Evolutionary conservation across 2,888 invertebrate species (phyloP).

Genomic region (Brenthis hecate): DNA sequence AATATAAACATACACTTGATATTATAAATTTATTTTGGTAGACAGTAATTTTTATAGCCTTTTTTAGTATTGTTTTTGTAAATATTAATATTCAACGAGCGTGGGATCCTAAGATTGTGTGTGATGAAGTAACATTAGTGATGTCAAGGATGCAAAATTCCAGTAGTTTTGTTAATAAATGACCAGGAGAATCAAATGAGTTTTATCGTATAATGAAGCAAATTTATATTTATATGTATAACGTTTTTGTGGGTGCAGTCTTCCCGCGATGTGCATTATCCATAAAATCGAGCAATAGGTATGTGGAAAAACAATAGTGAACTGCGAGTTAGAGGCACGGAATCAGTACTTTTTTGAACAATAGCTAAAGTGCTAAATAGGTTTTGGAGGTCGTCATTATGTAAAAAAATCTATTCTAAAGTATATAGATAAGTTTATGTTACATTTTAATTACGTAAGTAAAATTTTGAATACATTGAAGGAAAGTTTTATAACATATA

Average conservation of each 20-base stretch:
- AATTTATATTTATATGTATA: constrained; percentile 10
- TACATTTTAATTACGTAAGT: neutral
- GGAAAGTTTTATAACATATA: no score
- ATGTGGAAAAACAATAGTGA: constrained; percentile 67
- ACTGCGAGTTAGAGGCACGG: constrained; percentile 69
- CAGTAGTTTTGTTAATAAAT: constrained; percentile 5
- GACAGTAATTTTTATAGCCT: no score
- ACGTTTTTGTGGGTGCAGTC: constrained; percentile 29
- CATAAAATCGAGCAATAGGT: constrained; percentile 67
- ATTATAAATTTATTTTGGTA: no score
- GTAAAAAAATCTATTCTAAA: constrained; percentile 22
- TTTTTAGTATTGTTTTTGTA: constrained; percentile 1
- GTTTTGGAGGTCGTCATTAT: constrained; percentile 64
- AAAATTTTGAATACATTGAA: neutral
- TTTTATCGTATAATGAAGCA: constrained; percentile 10
- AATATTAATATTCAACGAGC: constrained; percentile 50
- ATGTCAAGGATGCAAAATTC: constrained; percentile 30
- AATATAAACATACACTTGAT: no score
- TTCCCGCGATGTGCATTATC: constrained; percentile 55
- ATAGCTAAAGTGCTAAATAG: constrained; percentile 67
- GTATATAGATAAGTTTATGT: neutral
- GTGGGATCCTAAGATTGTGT: constrained; percentile 56
- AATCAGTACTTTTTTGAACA: constrained; percentile 74
- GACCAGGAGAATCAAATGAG: constrained; percentile 6
- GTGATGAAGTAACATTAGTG: constrained; percentile 18